These are phyloP conservation scores for Pterocles gutturalis DNA, from an alignment of 2,113 vertebrate species.

Conservation along the genomic window DNA sequence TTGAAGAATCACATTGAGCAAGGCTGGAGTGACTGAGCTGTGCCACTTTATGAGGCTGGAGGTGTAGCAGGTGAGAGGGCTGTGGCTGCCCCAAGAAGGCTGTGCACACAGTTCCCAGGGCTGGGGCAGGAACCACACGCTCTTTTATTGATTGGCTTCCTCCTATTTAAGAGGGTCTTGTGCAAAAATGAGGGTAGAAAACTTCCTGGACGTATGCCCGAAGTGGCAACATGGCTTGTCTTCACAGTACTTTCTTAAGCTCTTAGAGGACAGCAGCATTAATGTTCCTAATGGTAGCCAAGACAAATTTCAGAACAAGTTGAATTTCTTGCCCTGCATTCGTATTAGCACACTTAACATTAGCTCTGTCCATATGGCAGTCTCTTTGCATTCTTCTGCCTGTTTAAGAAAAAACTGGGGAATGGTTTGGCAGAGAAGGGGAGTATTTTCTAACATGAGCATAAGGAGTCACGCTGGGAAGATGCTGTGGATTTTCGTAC, in stretches of 20 bases:
- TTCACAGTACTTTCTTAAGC: not conserved
- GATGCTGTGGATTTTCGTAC: not conserved
- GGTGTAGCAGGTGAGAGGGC: not conserved
- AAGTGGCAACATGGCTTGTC: not conserved
- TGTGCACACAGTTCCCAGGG: fast-evolving
- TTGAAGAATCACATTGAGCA: not conserved
- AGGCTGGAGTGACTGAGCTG: not conserved
- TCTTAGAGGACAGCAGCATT: not conserved
- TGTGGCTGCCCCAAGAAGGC: not conserved
- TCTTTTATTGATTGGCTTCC: not conserved
- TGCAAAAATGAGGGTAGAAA: not conserved
- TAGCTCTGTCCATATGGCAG: not conserved
- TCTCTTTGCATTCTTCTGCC: not conserved
- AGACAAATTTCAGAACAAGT: not conserved
- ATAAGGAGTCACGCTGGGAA: not conserved
- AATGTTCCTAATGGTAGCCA: not conserved
- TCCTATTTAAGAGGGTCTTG: not conserved
- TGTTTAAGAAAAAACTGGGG: not conserved
- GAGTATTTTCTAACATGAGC: not conserved
- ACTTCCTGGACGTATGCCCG: not conserved
- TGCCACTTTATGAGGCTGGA: not conserved
- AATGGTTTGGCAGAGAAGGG: not conserved
- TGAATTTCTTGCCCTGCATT: not conserved
- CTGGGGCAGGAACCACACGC: not conserved
- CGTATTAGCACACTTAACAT: not conserved